These are phyloP conservation scores for Epirrhoe tristata DNA, from an alignment of 2,888 invertebrate genomes.

Conservation along the genomic window DNA sequence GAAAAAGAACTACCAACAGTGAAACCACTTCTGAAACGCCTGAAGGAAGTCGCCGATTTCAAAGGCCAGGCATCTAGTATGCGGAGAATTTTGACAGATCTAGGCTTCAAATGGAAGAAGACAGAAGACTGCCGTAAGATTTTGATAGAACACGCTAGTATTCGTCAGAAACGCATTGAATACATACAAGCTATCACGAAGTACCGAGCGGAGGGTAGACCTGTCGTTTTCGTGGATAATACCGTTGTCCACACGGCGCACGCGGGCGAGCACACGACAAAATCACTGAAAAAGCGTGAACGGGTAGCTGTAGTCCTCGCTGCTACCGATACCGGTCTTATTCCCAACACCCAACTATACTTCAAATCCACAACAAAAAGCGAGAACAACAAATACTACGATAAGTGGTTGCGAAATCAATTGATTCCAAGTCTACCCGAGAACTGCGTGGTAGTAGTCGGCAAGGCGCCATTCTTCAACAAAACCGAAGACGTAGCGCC, in stretches of 20 bases:
- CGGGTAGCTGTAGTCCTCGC: slow-evolving; percentile 15
- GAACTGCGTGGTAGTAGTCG: slow-evolving; percentile 18
- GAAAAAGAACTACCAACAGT: slow-evolving; percentile 23
- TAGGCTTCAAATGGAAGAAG: slow-evolving; percentile 28
- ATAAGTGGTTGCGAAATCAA: slow-evolving; percentile 20
- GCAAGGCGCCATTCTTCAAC: slow-evolving; percentile 18
- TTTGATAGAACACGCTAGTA: slow-evolving; percentile 14
- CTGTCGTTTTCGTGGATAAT: slow-evolving; percentile 17
- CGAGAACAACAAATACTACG: slow-evolving; percentile 23
- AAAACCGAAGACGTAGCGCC: slow-evolving; percentile 20
- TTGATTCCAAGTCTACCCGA: slow-evolving; percentile 23
- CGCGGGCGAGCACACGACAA: neutral
- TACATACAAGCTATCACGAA: slow-evolving; percentile 20
- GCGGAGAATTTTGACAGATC: slow-evolving; percentile 9
- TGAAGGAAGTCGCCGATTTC: slow-evolving; percentile 8
- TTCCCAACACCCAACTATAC: slow-evolving; percentile 2
- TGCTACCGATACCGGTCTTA: slow-evolving; percentile 8
- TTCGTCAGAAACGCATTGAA: slow-evolving; percentile 28
- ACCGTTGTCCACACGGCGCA: slow-evolving; percentile 1
- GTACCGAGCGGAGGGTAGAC: slow-evolving; percentile 16
- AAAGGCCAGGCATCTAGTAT: slow-evolving; percentile 22
- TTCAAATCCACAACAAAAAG: slow-evolving; percentile 13
- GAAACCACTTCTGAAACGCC: slow-evolving; percentile 1
- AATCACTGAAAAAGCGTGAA: slow-evolving; percentile 6
- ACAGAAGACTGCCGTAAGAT: slow-evolving; percentile 16